Percentiles rank a stretch among this genome's conserved stretches.
These are phyloP conservation scores for Percopsis transmontana DNA, from an alignment of 2,113 vertebrate species.

Conservation along the genomic window DNA sequence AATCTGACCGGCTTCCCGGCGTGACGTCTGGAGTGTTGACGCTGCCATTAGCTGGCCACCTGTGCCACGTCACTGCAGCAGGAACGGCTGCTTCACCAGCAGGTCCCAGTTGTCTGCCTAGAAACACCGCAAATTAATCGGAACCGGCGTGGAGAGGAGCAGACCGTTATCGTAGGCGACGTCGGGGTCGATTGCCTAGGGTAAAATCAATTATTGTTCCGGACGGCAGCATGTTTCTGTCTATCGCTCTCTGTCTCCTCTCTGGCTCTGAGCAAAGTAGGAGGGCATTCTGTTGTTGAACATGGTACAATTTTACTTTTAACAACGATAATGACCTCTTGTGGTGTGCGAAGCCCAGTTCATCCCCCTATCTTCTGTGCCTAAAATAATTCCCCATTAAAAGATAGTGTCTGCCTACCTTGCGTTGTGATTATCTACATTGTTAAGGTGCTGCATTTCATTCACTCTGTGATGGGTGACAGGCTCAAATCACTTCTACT, in stretches of 20 bases:
- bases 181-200: constrained; percentile 40
- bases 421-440: too few species aligned
- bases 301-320: too few species aligned
- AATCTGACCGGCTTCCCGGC: constrained; percentile 45
- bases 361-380: too few species aligned
- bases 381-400: too few species aligned
- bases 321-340: too few species aligned
- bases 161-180: constrained; percentile 5
- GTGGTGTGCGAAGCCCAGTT: too few species aligned
- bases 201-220: constrained; percentile 22
- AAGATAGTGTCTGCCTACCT: too few species aligned
- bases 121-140: constrained; percentile 61
- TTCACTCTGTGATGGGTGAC: too few species aligned
- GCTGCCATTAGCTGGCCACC: constrained; percentile 54
- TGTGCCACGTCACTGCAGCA: constrained; percentile 61
- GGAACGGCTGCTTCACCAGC: neutral
- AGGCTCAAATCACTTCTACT: too few species aligned
- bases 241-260: neutral
- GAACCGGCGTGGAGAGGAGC: constrained; percentile 32
- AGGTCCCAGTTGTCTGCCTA: constrained; percentile 64
- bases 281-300: constrained; percentile 11
- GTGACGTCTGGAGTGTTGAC: constrained; percentile 72
- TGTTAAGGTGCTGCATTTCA: too few species aligned
- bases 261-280: neutral
- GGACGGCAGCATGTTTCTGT: neutral